A percentile compares a stretch with the other conserved stretches of the same genome.
These are phyloP conservation scores for Neopipo cinnamomea DNA, from an alignment of 2,113 vertebrate genomes.

Conservation along the genomic window DNA sequence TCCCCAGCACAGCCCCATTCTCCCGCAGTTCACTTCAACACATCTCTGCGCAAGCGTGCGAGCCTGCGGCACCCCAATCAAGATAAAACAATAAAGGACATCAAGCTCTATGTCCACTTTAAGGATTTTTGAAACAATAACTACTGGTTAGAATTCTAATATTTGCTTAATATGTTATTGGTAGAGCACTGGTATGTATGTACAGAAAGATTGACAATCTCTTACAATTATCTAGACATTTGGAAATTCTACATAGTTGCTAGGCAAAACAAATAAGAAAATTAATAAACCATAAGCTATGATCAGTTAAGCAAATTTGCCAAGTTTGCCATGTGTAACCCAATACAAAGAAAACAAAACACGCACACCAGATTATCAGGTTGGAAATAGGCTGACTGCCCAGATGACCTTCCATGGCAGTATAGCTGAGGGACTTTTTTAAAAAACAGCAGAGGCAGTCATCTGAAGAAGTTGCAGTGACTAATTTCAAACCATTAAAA, in stretches of 20 bases:
- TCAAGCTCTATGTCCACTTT: not conserved
- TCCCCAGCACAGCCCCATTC: not conserved
- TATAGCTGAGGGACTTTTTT: not conserved
- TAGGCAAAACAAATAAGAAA: not conserved
- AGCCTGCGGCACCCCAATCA: not conserved
- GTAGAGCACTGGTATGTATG: not conserved
- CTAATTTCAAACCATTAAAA: not conserved
- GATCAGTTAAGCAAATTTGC: not conserved
- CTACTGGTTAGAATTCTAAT: not conserved
- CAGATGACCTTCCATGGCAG: not conserved
- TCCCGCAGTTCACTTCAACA: not conserved
- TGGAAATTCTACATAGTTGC: not conserved
- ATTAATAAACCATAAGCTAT: not conserved
- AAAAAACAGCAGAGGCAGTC: not conserved
- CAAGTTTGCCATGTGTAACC: not conserved
- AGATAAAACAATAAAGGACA: not conserved
- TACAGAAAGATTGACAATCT: not conserved
- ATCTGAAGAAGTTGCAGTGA: not conserved
- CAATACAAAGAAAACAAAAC: not conserved
- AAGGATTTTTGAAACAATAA: not conserved
- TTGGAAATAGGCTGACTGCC: not conserved
- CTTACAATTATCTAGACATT: not conserved
- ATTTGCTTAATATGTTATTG: not conserved
- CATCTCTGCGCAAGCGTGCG: fast-evolving
- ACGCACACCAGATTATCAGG: not conserved